These are phyloP conservation scores for Brevimyrus niger DNA, from an alignment of 2,113 vertebrate genomes.

Conservation along the genomic window DNA sequence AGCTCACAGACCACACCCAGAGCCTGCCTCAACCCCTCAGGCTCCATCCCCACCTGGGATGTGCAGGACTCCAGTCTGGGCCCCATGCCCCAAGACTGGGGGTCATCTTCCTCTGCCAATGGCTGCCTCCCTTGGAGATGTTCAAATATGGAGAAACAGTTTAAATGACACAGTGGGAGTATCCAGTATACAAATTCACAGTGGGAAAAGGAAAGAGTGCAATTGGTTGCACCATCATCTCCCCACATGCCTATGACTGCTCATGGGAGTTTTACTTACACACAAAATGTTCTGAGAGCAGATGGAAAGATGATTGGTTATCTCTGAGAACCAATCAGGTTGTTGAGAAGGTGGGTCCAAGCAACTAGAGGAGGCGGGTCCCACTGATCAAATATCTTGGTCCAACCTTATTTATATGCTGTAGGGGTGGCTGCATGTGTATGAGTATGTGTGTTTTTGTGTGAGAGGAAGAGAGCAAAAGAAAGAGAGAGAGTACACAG, in stretches of 20 bases:
- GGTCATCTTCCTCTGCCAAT: slow-evolving; percentile 22
- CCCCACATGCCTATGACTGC: slow-evolving; percentile 54
- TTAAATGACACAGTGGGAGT: slow-evolving; percentile 31
- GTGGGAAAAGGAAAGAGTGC: slow-evolving; percentile 37
- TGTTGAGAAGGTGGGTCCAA: background rate
- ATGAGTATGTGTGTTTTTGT: background rate
- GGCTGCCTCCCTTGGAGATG: slow-evolving; percentile 29
- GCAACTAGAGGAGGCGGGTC: background rate
- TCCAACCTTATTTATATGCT: background rate
- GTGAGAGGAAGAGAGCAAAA: background rate
- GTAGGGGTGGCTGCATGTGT: background rate
- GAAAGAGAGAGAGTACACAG: slow-evolving; percentile 26
- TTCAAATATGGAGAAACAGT: slow-evolving; percentile 27
- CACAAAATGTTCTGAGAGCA: background rate
- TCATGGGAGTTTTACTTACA: background rate
- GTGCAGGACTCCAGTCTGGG: slow-evolving; percentile 17
- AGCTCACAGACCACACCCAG: background rate
- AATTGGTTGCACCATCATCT: slow-evolving; percentile 41
- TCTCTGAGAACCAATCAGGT: background rate
- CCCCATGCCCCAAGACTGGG: slow-evolving; percentile 8
- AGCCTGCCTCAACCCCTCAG: background rate
- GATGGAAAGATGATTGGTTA: background rate
- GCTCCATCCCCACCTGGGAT: slow-evolving; percentile 23
- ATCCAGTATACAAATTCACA: slow-evolving; percentile 36
- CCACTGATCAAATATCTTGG: background rate